Evolutionary conservation across 2,113 vertebrate genomes (phyloP).

Genomic region (Anser brachyrhynchus): DNA sequence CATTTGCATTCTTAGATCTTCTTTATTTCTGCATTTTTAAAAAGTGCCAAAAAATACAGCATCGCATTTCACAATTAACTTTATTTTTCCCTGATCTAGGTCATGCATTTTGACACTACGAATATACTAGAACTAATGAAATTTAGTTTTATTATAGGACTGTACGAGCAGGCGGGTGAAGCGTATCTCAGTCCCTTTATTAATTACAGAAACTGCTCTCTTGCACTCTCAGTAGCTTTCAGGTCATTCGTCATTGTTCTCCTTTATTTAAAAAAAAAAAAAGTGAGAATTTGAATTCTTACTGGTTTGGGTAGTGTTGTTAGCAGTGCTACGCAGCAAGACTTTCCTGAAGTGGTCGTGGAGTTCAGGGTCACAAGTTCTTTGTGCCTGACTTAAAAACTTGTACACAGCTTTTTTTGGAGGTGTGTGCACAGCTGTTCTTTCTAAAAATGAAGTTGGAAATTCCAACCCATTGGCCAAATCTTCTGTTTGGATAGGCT

Average conservation of each 20-base stretch:
- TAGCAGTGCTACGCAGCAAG: not conserved
- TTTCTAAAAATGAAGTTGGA: not conserved
- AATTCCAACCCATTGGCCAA: not conserved
- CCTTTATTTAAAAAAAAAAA: not conserved
- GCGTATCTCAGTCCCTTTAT: not conserved
- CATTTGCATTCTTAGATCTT: not conserved
- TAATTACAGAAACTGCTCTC: not conserved
- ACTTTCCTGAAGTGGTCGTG: not conserved
- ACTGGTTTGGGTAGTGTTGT: not conserved
- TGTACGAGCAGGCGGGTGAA: not conserved
- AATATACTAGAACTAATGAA: not conserved
- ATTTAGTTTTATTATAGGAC: not conserved
- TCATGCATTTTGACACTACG: accelerated
- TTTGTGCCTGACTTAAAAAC: not conserved
- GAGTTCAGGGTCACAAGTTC: not conserved
- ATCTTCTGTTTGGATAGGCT: not conserved
- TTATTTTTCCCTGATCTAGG: not conserved
- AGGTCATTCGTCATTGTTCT: not conserved
- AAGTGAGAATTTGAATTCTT: not conserved
- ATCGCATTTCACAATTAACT: not conserved
- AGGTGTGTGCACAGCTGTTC: not conserved
- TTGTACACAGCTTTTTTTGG: not conserved
- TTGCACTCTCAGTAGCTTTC: not conserved
- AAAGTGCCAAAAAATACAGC: not conserved
- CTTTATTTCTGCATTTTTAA: not conserved